Evolutionary conservation across 2,888 invertebrate species (phyloP).

Genomic region (Drosophila ustulata): DNA sequence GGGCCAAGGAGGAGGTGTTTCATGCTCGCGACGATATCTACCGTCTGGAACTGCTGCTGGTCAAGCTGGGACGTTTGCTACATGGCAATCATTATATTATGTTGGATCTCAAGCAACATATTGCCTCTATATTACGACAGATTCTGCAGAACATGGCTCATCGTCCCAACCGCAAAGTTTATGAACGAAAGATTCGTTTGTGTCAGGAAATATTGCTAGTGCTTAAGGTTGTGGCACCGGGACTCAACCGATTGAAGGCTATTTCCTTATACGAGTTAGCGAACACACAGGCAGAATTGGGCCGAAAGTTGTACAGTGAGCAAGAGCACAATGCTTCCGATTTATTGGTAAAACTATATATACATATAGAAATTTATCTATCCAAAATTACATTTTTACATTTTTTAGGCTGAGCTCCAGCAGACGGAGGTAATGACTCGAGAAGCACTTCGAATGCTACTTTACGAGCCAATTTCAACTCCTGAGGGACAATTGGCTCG

Average conservation of each 20-base stretch:
- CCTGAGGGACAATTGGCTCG: slow-evolving; percentile 90
- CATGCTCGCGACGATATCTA: slow-evolving; percentile 83
- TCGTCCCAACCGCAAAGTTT: slow-evolving; percentile 86
- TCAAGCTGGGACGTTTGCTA: slow-evolving; percentile 87
- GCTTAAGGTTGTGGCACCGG: slow-evolving; percentile 88
- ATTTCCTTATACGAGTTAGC: slow-evolving; percentile 92
- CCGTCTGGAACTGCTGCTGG: slow-evolving; percentile 85
- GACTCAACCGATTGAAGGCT: slow-evolving; percentile 86
- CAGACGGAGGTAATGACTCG: slow-evolving; percentile 87
- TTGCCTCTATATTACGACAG: slow-evolving; percentile 87
- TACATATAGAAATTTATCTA: background rate
- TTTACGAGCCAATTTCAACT: slow-evolving; percentile 90
- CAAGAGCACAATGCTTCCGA: slow-evolving; percentile 69
- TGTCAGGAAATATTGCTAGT: slow-evolving; percentile 89
- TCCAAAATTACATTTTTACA: too few species aligned
- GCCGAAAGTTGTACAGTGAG: slow-evolving; percentile 76
- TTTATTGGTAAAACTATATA: slow-evolving; percentile 61
- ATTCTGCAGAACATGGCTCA: slow-evolving; percentile 85
- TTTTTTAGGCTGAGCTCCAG: slow-evolving; percentile 86
- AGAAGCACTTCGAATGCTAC: slow-evolving; percentile 88
- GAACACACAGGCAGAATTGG: slow-evolving; percentile 88
- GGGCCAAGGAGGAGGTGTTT: slow-evolving; percentile 85
- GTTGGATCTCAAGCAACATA: slow-evolving; percentile 89
- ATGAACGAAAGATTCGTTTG: slow-evolving; percentile 88
- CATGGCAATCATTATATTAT: slow-evolving; percentile 89